phyloP scores from a whole-genome alignment of 2,888 invertebrate species.

The Caenorhabditis sp. region DNA sequence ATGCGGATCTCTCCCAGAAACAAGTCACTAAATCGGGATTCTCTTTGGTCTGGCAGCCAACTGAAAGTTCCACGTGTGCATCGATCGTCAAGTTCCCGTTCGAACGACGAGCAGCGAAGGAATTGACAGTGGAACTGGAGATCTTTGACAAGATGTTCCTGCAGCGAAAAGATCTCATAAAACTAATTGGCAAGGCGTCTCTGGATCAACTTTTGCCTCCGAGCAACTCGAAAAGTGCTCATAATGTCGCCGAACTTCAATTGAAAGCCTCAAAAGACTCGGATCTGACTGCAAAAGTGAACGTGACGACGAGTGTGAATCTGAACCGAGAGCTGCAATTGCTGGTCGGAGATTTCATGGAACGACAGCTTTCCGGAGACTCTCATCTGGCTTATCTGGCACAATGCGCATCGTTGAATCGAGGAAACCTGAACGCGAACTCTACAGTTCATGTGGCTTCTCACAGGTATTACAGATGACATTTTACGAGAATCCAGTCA shows the following conservation, averaged over 20 bases:
- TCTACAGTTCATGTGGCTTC: slow-evolving; percentile 76
- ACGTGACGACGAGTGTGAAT: slow-evolving; percentile 82
- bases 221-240: slow-evolving; percentile 79
- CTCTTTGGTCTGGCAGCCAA: slow-evolving; percentile 83
- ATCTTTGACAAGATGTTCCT: slow-evolving; percentile 84
- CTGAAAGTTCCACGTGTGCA: slow-evolving; percentile 74
- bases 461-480: slow-evolving; percentile 74
- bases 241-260: slow-evolving; percentile 81
- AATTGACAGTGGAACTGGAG: slow-evolving; percentile 72
- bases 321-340: slow-evolving; percentile 82
- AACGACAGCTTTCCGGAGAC: slow-evolving; percentile 72
- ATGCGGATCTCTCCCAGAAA: slow-evolving; percentile 81
- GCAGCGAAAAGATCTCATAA: slow-evolving; percentile 83
- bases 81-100: slow-evolving; percentile 83
- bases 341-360: slow-evolving; percentile 79
- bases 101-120: slow-evolving; percentile 74
- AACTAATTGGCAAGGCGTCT: slow-evolving; percentile 69
- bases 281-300: slow-evolving; percentile 77
- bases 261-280: slow-evolving; percentile 77
- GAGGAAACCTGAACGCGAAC: slow-evolving; percentile 75
- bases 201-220: slow-evolving; percentile 83
- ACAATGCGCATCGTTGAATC: slow-evolving; percentile 80
- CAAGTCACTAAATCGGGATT: slow-evolving; percentile 82
- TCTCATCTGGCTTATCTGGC: slow-evolving; percentile 80
- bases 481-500: too few relatives aligned